Evolutionary conservation across 2,888 invertebrate species (phyloP), one percentile per base, ranked within the genome.

Genomic region (Flexamia atlantica): DNA sequence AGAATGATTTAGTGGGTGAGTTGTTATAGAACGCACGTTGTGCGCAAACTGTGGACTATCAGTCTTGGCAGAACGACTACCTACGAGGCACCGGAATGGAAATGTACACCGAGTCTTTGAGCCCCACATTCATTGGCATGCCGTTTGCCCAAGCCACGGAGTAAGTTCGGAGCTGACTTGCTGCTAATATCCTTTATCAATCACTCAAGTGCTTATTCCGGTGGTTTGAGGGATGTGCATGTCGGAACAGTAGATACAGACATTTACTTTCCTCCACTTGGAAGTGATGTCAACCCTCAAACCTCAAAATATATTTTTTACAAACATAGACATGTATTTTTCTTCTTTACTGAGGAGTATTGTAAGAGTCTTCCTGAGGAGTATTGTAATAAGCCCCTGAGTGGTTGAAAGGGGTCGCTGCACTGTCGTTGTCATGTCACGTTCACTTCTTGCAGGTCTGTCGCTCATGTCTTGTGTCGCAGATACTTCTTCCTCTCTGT

Each of bases 41-140:
- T 90, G 90, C 90, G 92, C 94, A 98, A 98, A 97, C 97, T 91
- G 96, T 96, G 93, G 96, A 97, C 92, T 97, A 97, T 94, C 97
- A 97, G 92, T 95, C 97, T 91, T 99, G 99, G 99, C 97, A 98
- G 94, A 98, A 99, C 94, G 98, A 99, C 94, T 99, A 99, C 94
- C 95, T 99, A 91, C 95, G 98, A 90, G 99, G 99, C 91, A 99
- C 99, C 89, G 99, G 99, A 90, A 99, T 99, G 98, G 99, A 99
- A 95, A 98, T 99, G 98, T 99, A 99, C 94, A 99, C 99, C 90
- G 98, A 99, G 93, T 97, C 97, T 90, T 94, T 99, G 92, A 99
- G 99, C 92, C 95, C 97, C 88, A 96, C 98, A 89, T 99, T 99
- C 95, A 96, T 97, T 92, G 98, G 98, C 92, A 97, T 99, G 96